Conservation (phyloP, 2,888 invertebrate species). For the Amphipoea oculea region DNA sequence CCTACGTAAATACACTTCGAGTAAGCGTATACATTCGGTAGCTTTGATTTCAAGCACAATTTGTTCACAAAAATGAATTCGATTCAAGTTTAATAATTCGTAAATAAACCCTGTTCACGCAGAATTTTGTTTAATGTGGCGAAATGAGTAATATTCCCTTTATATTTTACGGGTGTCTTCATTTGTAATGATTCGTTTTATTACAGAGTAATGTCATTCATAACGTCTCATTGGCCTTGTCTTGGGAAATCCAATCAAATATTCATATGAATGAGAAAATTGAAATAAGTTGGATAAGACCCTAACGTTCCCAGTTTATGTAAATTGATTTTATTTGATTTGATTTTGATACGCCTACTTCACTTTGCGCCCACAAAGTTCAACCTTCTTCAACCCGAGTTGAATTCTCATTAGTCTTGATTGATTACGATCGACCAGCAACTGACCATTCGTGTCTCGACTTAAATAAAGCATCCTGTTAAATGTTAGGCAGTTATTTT, state of each 20-base stretch:
- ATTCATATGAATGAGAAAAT: constrained; percentile 52
- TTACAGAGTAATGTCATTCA: constrained; percentile 38
- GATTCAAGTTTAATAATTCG: constrained; percentile 28
- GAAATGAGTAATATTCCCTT: constrained; percentile 15
- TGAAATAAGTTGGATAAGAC: constrained; percentile 45
- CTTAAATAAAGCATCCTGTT: constrained; percentile 7
- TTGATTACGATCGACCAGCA: constrained; percentile 16
- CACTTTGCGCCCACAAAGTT: constrained; percentile 1
- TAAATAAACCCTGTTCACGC: constrained; percentile 28
- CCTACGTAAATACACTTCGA: constrained; percentile 4
- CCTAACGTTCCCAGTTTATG: constrained; percentile 26
- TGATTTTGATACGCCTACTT: constrained; percentile 31
- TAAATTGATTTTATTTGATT: constrained; percentile 51
- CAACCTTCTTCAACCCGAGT: constrained; percentile 8
- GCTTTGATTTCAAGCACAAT: constrained; percentile 27
- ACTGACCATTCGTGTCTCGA: constrained; percentile 12
- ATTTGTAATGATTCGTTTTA: constrained; percentile 37
- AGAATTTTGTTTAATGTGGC: constrained; percentile 17
- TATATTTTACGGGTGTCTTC: constrained; percentile 20
- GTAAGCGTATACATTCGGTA: neutral
- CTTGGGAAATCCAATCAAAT: constrained; percentile 51
- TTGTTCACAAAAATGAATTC: constrained; percentile 17
- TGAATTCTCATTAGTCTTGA: constrained; percentile 33
- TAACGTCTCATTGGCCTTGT: constrained; percentile 47
- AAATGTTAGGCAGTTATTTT: constrained; percentile 25